phyloP scores from a whole-genome alignment of 2,888 invertebrate genomes.

The Alentia gelatinosa region DNA sequence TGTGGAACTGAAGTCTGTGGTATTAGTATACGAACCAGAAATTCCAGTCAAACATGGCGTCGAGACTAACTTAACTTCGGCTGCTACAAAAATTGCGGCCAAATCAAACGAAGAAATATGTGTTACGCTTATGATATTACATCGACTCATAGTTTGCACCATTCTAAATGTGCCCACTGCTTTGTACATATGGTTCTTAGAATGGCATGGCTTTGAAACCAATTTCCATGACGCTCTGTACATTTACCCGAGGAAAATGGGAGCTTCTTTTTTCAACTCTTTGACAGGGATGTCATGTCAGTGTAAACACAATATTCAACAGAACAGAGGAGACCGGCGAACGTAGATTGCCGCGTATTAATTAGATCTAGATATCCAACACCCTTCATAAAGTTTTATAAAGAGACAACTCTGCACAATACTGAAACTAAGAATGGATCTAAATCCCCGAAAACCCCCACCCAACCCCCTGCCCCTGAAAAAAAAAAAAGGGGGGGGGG shows the following conservation, averaged over 20 bases:
- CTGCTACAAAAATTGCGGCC: slow-evolving; percentile 23
- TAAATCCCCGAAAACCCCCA: too few relatives aligned
- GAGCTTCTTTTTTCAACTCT: neutral
- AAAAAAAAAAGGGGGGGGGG: too few relatives aligned
- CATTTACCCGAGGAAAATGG: neutral
- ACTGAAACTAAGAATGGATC: too few relatives aligned
- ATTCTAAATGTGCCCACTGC: neutral
- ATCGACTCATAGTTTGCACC: neutral
- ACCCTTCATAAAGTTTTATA: too few relatives aligned
- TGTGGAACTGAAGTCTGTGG: neutral
- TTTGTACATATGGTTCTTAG: neutral
- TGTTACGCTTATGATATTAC: neutral
- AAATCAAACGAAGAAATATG: neutral
- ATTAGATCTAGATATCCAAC: too few relatives aligned
- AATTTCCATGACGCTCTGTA: neutral
- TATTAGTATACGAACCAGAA: too few relatives aligned
- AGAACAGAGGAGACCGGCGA: too few relatives aligned
- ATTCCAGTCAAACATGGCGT: neutral
- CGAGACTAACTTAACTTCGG: slow-evolving; percentile 8
- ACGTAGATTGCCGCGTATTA: too few relatives aligned
- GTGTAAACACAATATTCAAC: too few relatives aligned
- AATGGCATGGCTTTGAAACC: neutral
- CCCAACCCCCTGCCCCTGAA: too few relatives aligned
- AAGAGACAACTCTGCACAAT: too few relatives aligned
- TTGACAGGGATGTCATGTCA: neutral